Base-by-base conservation (phyloP, 2,888 invertebrate genomes). In the Globia sparganii region DNA sequence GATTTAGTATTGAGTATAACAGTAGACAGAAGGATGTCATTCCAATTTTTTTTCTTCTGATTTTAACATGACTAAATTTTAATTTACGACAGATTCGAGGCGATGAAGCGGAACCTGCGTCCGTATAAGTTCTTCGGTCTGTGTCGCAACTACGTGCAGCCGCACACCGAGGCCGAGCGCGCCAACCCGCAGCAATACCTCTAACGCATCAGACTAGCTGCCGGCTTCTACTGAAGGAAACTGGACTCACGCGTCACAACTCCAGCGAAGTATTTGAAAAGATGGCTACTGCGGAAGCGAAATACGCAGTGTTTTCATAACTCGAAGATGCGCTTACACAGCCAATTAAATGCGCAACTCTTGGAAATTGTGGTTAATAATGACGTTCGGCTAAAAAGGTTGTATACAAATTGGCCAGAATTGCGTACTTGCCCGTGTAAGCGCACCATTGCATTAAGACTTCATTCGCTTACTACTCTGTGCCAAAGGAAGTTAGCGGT, bases 51-150 rank as follows among this genome's bases (percentile, higher is more conserved):
- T 40, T 8, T n/a, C n/a, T 43, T 21, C 21, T 11, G 40, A 43
- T 43, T 13, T 43, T 13, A 53, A 31, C 18, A n/a, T n/a, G 43
- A 18, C 6, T 53, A 31, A 8, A 25, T 25, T 67, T 25, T 8
- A 25, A 73, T 74, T 46, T 81, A 56, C 58, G 28, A 13, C 88
- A 96, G 96, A 88, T 96, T 96, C 91, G 93, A 93, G 84, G 96
- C 96, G 71, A 61, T 81, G 85, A 90, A 90, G 78, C 91, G 92
- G 81, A 88, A 80, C 74, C 92, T 96, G 74, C 93, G 94, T 1
- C 97, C 97, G 87, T 88, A 88, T 84, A 91, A 86, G 80, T 97
- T 97, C 94, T 97, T 89, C 93, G 96, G 94, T 0, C 91, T 97
- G 85, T 94, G 95, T 84, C 95, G 96, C 87, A 95, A 95, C 93